phyloP scores from a whole-genome alignment of 2,797 vertebrate genomes.

The Clarias fuscus region DNA sequence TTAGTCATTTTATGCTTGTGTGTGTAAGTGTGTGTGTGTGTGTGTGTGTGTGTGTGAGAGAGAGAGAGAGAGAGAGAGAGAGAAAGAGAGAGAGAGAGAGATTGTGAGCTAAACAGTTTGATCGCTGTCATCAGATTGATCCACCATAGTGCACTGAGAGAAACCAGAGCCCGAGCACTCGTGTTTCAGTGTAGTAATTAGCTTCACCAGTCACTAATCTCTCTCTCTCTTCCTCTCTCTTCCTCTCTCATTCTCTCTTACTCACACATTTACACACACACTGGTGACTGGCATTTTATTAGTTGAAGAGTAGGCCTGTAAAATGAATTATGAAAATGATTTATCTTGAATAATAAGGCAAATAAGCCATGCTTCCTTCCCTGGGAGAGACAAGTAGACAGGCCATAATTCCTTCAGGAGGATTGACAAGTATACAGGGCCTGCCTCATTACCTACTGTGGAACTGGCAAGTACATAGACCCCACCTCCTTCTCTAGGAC shows the following conservation, averaged over 20 bases:
- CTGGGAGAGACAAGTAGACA: background rate
- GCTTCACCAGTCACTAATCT: slow-evolving; percentile 79
- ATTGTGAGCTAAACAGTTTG: slow-evolving; percentile 69
- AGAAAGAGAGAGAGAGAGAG: too few species aligned
- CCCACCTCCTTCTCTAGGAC: background rate
- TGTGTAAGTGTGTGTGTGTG: background rate
- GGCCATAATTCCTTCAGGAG: too few species aligned
- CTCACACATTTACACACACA: slow-evolving; percentile 67
- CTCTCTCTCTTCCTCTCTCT: too few species aligned
- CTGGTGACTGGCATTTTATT: slow-evolving; percentile 73
- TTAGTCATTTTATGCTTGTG: background rate
- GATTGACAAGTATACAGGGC: background rate
- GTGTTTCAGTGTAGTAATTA: slow-evolving; percentile 88
- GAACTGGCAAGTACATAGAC: background rate
- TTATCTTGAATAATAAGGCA: background rate
- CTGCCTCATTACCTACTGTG: background rate
- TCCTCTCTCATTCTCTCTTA: background rate
- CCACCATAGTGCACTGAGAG: slow-evolving; percentile 78
- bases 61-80: background rate
- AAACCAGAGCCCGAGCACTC: slow-evolving; percentile 81
- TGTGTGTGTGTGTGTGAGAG: background rate
- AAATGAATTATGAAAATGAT: background rate
- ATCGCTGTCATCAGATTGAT: slow-evolving; percentile 83
- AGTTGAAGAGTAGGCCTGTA: background rate
- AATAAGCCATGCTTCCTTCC: background rate